Conservation (phyloP, 2,797 vertebrate species). For the Danio tinwini region DNA sequence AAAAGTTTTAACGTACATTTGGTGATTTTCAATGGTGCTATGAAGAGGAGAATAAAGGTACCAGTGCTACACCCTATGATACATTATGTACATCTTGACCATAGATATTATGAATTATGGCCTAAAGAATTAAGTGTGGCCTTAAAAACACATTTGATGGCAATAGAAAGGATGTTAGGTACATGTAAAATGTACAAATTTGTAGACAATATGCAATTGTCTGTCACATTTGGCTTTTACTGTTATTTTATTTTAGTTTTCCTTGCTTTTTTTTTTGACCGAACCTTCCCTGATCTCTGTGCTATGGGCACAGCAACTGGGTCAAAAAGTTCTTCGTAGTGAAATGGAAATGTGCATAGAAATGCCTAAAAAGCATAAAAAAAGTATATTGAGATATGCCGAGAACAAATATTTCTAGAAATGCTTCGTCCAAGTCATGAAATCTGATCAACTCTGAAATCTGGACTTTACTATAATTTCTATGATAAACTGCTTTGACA, state of each 20-base stretch:
- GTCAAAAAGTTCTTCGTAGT: constrained; percentile 7
- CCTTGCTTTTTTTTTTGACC: neutral
- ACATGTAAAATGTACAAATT: constrained; percentile 25
- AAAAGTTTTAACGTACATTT: constrained; percentile 4
- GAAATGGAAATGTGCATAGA: constrained; percentile 40
- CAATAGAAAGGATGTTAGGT: constrained; percentile 23
- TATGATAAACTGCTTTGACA: too few species aligned
- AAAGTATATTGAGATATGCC: neutral
- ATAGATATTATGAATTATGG: constrained; percentile 27
- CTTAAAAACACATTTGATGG: constrained; percentile 27
- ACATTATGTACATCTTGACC: constrained; percentile 62
- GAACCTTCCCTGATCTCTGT: constrained; percentile 3
- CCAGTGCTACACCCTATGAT: constrained; percentile 54
- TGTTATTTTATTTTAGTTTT: neutral
- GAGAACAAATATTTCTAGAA: constrained; percentile 3
- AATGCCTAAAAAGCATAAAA: neutral
- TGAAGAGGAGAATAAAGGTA: constrained; percentile 43
- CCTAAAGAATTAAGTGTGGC: neutral
- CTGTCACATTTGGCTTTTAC: constrained; percentile 30
- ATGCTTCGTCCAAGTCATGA: constrained; percentile 7
- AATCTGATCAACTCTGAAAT: neutral
- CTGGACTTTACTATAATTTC: too few species aligned
- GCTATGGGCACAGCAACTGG: constrained; percentile 5
- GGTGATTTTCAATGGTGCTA: constrained; percentile 30
- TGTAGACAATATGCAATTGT: constrained; percentile 7